Evolutionary conservation across 1,140 invertebrate genomes (phyloP), one percentile per base, ranked within the genome.

Genomic region (Drosophila rhopaloa): DNA sequence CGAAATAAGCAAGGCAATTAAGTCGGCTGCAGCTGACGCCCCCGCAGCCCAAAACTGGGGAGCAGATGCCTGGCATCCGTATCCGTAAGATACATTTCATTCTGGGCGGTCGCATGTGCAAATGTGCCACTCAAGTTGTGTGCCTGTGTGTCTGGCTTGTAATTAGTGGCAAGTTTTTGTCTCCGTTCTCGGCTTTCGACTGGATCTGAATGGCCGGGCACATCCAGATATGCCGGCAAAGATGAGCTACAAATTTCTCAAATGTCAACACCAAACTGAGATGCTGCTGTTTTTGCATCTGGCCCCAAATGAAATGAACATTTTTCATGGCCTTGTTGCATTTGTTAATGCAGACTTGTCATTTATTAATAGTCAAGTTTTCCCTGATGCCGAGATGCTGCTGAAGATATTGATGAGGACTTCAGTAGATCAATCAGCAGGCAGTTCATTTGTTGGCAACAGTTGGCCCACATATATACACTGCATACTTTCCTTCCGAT

Each of bases 161-260:
- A 89, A 86, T 88, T 86, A 89, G 83, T 89, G 60, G 75, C 75
- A 85, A 86, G 83, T 86, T 86, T 86, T 86, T 86, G 83, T 62
- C 83, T 66, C 70, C 41, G 44, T 50, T 50, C 66, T 73, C 19
- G 38, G 43, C 50, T 32, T 32, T 32, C 29, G 6, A 6, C 29
- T 8, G 29, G 29, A 32, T 32, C 29, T 32, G 29, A 7, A 32
- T 32, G 29, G 6, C 8, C 6, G 29, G 29, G 5, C 29, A 32
- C 84, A 83, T 86, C 85, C 81, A 89, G 84, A 88, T 88, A 88
- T 78, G 84, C 73, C 63, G 56, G 77, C 85, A 89, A 81, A 81
- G 84, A 91, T 91, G 89, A 91, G 89, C 89, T 89, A 91, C 89
- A 91, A 91, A 91, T 91, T 91, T 91, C 89, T 91, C 89, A 91